A percentile compares a stretch with the other conserved stretches of the same genome.
These are phyloP conservation scores for Hemistola chrysoprasaria DNA, from an alignment of 2,888 invertebrate species.

Conservation along the genomic window DNA sequence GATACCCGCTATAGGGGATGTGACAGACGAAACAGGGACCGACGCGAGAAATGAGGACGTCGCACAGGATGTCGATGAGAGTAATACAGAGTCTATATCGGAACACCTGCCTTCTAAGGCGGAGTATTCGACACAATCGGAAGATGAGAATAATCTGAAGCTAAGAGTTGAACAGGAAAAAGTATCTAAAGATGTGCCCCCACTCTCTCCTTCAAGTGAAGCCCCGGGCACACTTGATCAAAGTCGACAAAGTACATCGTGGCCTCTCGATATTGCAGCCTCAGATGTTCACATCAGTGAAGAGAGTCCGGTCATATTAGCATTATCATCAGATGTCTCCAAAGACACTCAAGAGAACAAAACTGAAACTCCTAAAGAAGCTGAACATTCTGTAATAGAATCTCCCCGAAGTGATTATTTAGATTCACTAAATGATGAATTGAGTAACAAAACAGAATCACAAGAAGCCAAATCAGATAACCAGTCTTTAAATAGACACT, in stretches of 20 bases:
- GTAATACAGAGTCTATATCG: conserved; percentile 68
- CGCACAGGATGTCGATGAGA: conserved; percentile 45
- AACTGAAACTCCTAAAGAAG: conserved; percentile 34
- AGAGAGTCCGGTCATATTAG: conserved; percentile 68
- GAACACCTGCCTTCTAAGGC: conserved; percentile 68
- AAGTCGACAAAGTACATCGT: conserved; percentile 57
- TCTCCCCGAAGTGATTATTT: conserved; percentile 59
- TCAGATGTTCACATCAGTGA: conserved; percentile 64
- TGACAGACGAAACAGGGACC: conserved; percentile 44
- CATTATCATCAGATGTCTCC: conserved; percentile 58
- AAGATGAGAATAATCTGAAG: conserved; percentile 44
- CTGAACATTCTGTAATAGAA: conserved; percentile 39
- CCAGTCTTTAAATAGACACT: conserved; percentile 43
- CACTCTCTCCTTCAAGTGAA: conserved; percentile 45
- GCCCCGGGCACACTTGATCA: conserved; percentile 50
- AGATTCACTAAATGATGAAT: conserved; percentile 66
- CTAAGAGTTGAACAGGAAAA: conserved; percentile 47
- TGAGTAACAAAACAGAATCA: conserved; percentile 43
- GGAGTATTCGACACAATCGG: conserved; percentile 61
- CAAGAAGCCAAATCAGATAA: conserved; percentile 32
- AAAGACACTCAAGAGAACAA: conserved; percentile 44
- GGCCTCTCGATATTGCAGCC: conserved; percentile 56
- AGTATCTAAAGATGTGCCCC: conserved; percentile 36
- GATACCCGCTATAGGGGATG: conserved; percentile 57
- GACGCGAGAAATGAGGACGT: conserved; percentile 41